Evolutionary conservation across 2,888 invertebrate species (phyloP), one percentile per base, ranked within the genome.

Genomic region (Habroteleia sp.): DNA sequence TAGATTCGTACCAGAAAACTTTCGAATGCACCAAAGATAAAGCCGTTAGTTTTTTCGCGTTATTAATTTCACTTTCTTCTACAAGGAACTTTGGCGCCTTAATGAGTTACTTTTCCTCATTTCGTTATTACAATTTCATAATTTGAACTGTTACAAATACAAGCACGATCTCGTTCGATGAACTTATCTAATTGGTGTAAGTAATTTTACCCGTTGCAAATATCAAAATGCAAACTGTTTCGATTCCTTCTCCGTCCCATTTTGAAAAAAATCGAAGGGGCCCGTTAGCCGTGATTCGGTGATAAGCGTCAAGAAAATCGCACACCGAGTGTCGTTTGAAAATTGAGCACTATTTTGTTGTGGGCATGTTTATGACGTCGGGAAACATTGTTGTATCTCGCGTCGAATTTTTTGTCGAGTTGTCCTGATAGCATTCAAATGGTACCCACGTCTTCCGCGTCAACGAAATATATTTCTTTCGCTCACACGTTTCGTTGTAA

Each of bases 401-500:
- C 6, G 17, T 10, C 4, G 6, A 11, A 1, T 44, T 29, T 58
- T 60, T 50, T 29, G 8, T 42, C 11, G 8, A 10, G 13, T 3
- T 31, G 48, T 50, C 50, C 23, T 29, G 29, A 63, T 41, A 62
- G 41, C 46, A 48, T 71, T 71, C 62, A 48, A 54, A 54, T 71
- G 48, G 52, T 71, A 62, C 52, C 60, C 74, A 65, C 73, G 74
- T 68, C 62, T 74, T 56, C 42, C 48, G 63, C 69, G 58, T 66
- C 73, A 66, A 54, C 52, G 35, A 68, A 54, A 74, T 77, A 72
- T 74, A 77, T 68, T 77, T 74, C 56, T 69, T 56, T 60, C 50
- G 63, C 63, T 71, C 63, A 11, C 71, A 74, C 63, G 74, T 69
- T 74, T 69, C 65, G 65, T 35, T 37, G 58, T 77, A 77, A 74